Evolutionary conservation across 2,113 vertebrate genomes (phyloP).

Genomic region (Platysteira castanea): DNA sequence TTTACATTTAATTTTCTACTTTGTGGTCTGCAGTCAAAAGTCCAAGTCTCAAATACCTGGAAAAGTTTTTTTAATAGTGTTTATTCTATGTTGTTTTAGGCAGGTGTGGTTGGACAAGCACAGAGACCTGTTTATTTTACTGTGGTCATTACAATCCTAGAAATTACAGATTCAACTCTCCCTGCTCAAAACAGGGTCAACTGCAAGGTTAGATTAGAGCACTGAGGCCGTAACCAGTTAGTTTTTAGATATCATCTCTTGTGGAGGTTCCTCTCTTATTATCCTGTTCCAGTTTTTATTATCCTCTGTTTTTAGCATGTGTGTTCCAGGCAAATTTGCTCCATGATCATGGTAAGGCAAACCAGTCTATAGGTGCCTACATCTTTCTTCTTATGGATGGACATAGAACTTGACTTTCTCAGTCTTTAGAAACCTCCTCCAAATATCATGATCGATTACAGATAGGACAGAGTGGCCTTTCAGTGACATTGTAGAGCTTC

Average conservation of each 20-base stretch:
- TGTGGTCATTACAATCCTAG: neutral
- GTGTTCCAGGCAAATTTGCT: neutral
- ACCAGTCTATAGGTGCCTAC: fast-evolving
- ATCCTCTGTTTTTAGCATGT: neutral
- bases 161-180: neutral
- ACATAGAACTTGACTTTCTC: neutral
- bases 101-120: neutral
- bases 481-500: neutral
- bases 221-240: neutral
- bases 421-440: neutral
- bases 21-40: neutral
- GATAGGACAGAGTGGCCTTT: neutral
- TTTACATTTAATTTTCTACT: neutral
- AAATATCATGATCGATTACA: neutral
- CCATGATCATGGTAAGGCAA: neutral
- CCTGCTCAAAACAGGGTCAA: neutral
- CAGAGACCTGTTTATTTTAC: neutral
- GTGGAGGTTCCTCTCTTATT: neutral
- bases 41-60: neutral
- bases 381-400: neutral
- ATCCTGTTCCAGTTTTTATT: neutral
- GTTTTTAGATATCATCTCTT: neutral
- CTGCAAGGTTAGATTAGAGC: neutral
- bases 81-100: neutral
- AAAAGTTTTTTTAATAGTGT: neutral